Base-by-base conservation (phyloP, 2,888 invertebrate genomes). In the Drosophila emarginata region DNA sequence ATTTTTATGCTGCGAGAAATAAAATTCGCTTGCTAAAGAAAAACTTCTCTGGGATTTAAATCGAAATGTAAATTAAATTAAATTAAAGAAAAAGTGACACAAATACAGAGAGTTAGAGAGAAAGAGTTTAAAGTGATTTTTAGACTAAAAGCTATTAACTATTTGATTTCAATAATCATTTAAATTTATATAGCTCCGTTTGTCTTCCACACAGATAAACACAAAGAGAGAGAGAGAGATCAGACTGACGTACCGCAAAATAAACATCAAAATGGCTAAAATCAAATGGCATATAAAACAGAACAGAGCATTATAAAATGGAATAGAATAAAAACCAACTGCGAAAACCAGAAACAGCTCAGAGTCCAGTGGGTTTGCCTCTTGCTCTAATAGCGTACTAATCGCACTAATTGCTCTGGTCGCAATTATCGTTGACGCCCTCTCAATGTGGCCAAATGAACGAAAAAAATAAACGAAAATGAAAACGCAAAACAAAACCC, bases 331-430 rank as follows among this genome's bases (percentile, higher is more conserved):
- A n/a, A 28, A 15, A 51, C 37, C 18, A 37, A 51, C 50, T 45
- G 45, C 45, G n/a, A 21, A 45, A 54, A 23, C 64, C 45, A 36
- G 45, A 23, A n/a, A 56, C 61, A 61, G 45, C 11, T 21, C 11
- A 56, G 36, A 45, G 56, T 28, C 11, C 58, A 54, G 36, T 54
- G 54, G 54, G 18, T 60, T 57, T 61, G 60, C 56, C 53, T 63
- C 54, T 74, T 82, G 79, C 84, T 75, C 80, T 85, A 87, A 88
- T 81, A 81, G 78, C 74, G 85, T 68, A 85, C 87, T 86, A 86
- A 88, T 88, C 82, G 82, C 80, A 70, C 87, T 86, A 88, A 86
- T 87, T 86, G 89, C 80, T 87, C 62, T 85, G 82, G 87, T 74
- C 75, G 82, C 86, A 85, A 86, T 86, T 86, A 88, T 87, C 85